A percentile compares a stretch with the other conserved stretches of the same genome.
phyloP scores from a whole-genome alignment of 2,113 vertebrate genomes.

The Ptychochromis oligacanthus region DNA sequence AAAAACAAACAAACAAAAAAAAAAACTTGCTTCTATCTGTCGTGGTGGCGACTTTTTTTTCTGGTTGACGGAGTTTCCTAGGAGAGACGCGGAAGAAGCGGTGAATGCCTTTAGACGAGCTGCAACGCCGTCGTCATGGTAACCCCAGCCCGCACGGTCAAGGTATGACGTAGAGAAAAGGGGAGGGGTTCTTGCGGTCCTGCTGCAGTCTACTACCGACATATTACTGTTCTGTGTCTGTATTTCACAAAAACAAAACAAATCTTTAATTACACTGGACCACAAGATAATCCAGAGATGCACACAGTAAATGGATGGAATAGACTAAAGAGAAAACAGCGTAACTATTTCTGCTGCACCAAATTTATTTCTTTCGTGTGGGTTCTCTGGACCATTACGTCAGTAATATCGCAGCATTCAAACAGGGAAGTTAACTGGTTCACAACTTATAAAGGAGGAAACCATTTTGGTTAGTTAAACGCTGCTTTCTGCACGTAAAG shows the following conservation, averaged over 20 bases:
- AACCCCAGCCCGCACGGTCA: conserved; percentile 30
- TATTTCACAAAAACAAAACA: too few species aligned
- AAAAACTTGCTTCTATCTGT: neutral
- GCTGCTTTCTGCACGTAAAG: conserved; percentile 65
- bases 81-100: neutral
- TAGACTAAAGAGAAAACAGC: neutral
- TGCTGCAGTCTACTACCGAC: neutral
- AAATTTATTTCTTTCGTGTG: neutral
- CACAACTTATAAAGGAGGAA: conserved; percentile 17
- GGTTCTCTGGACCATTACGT: too few species aligned
- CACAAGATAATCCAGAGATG: neutral
- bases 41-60: neutral
- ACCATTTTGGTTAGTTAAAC: conserved; percentile 44
- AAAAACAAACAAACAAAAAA: too few species aligned
- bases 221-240: neutral
- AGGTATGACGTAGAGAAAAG: conserved; percentile 53
- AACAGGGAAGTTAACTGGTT: neutral
- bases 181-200: neutral
- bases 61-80: neutral
- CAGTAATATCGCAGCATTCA: neutral
- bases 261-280: neutral
- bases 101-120: conserved; percentile 9
- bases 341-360: neutral
- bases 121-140: conserved; percentile 59
- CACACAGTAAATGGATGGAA: neutral